Percentiles rank a stretch among this genome's conserved stretches.
Evolutionary conservation across 2,113 vertebrate genomes (phyloP).

Genomic region (Pholis gunnellus): DNA sequence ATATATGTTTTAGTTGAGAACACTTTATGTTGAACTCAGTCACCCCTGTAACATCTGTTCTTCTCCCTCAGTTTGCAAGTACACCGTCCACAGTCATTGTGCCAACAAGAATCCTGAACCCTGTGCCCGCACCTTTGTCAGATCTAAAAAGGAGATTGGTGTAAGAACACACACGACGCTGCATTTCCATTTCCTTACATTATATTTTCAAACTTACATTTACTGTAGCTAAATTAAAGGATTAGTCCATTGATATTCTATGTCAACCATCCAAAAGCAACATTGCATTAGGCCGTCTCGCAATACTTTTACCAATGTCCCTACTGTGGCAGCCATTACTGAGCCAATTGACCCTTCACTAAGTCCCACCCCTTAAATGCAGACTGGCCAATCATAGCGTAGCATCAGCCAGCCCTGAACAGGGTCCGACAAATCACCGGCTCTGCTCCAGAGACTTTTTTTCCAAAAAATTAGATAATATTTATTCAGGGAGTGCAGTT

Average conservation of each 20-base stretch:
- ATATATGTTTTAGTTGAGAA: neutral
- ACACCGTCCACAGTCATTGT: constrained; percentile 91
- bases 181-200: neutral
- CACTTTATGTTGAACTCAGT: neutral
- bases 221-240: neutral
- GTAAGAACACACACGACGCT: constrained; percentile 81
- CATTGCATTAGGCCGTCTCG: neutral
- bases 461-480: no score
- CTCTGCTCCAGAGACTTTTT: no score
- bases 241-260: neutral
- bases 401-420: no score
- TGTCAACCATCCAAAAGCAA: neutral
- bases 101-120: constrained; percentile 88
- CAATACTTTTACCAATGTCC: neutral
- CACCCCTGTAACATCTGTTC: constrained; percentile 1
- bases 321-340: neutral
- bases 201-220: constrained; percentile 2
- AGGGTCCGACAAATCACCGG: no score
- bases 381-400: no score
- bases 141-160: constrained; percentile 87
- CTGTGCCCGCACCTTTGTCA: constrained; percentile 91
- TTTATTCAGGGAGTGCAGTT: no score
- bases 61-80: constrained; percentile 88
- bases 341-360: neutral
- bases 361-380: no score